Evolutionary conservation across 2,797 vertebrate genomes (phyloP).

Genomic region (Falco biarmicus): DNA sequence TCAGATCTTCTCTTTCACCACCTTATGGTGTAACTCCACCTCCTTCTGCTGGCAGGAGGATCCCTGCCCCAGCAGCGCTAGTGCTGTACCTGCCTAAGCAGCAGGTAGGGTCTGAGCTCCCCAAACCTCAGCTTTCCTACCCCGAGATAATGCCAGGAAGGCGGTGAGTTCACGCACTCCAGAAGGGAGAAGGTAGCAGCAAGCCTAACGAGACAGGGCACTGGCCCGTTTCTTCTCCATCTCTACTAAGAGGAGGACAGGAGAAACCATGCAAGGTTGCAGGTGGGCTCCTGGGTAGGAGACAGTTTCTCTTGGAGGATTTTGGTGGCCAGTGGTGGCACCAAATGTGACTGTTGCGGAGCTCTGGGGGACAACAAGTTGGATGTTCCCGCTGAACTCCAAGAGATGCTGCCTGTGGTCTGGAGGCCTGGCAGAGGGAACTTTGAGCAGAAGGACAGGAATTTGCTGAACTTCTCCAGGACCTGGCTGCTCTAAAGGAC

Average conservation of each 20-base stretch:
- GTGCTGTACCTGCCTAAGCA: too few species aligned
- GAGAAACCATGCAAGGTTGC: neutral
- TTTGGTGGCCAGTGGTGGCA: neutral
- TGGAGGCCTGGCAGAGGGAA: neutral
- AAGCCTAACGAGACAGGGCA: neutral
- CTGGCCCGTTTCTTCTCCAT: neutral
- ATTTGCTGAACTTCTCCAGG: neutral
- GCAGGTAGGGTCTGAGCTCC: accelerated
- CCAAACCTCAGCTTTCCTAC: accelerated
- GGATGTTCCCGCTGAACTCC: neutral
- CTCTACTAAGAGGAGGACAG: neutral
- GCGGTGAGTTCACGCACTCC: neutral
- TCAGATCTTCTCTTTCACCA: neutral
- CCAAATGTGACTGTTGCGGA: neutral
- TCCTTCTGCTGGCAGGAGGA: neutral
- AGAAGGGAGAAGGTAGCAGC: neutral
- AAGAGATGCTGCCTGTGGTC: neutral
- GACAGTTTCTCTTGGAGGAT: neutral
- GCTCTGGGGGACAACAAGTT: neutral
- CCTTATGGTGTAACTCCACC: neutral
- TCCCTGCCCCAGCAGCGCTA: neutral
- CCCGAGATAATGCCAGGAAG: neutral
- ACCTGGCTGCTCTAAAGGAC: neutral
- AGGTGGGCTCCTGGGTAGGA: neutral
- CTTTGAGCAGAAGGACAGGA: neutral